Evolutionary conservation across 2,888 invertebrate genomes (phyloP), one percentile per base, ranked within the genome.

Genomic region (Zootermopsis nevadensis): DNA sequence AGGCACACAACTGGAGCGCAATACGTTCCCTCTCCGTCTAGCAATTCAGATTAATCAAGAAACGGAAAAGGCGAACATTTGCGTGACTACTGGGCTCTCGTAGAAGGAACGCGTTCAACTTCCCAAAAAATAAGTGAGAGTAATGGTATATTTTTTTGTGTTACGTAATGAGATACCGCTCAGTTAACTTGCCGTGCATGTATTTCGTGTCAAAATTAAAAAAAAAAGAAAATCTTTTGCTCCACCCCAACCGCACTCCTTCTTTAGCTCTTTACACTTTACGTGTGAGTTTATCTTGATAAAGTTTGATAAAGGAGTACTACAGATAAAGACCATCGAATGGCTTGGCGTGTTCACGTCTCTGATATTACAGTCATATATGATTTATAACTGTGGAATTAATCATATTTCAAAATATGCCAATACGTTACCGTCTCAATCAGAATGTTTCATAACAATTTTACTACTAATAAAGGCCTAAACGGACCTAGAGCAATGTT

Each of bases 41-140:
- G 66, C 79, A 33, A 80, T 33, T 80, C 19, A 10, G 80, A 80
- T 80, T 80, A 80, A 80, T 80, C 42, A 60, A 35, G 55, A 30
- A 80, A 80, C 80, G 35, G 38, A 67, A 80, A 35, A 80, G 66
- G 80, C 19, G 38, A 80, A 24, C 74, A n/a, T 27, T 60, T 80
- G 60, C 53, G 19, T 15, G 19, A 10, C 24, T 53, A 3, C 3
- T 19, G 53, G 19, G 7, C 15, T 53, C 24, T 4, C 3, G 53
- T 10, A 15, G 53, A 15, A 53, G 24, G 53, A 53, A 53, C 22
- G 53, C 15, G 24, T 53, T 53, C 53, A 53, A 6, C 53, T 53
- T 53, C 53, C 53, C 8, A 53, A 53, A 53, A 53, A 53, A 53
- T 15, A 10, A 53, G 15, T 53, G 53, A 10, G 24, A 6, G 53